Conservation (phyloP, 1,140 invertebrate species). For the Magallana gigas region DNA sequence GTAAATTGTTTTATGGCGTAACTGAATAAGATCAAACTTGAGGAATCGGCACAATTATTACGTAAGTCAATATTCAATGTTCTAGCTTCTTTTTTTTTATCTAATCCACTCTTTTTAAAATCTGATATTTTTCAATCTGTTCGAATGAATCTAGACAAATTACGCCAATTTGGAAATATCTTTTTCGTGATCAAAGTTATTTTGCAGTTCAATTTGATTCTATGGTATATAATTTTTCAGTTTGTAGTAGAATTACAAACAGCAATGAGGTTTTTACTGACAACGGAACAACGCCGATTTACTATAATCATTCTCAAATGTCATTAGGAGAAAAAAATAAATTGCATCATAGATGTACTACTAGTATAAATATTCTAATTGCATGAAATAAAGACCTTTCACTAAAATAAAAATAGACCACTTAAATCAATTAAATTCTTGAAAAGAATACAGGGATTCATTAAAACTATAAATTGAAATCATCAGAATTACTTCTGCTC, state of each 20-base stretch:
- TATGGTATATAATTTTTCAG: background rate
- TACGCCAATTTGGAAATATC: background rate
- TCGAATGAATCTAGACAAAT: slow-evolving; percentile 12
- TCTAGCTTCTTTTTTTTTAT: background rate
- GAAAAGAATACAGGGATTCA: background rate
- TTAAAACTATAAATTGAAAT: background rate
- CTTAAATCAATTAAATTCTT: background rate
- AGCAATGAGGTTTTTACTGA: background rate
- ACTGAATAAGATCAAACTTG: background rate
- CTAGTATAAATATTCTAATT: no score
- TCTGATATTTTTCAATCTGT: slow-evolving; percentile 26
- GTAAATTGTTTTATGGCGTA: slow-evolving; percentile 6
- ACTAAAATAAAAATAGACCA: no score
- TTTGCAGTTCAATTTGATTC: background rate
- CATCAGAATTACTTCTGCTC: no score
- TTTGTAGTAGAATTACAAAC: background rate
- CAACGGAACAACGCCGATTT: background rate
- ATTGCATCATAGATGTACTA: background rate
- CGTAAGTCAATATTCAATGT: background rate
- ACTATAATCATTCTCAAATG: background rate
- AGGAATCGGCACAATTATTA: background rate
- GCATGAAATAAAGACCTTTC: no score
- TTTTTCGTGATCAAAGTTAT: slow-evolving; percentile 1
- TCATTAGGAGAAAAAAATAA: background rate
- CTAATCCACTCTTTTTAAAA: background rate